Percentiles rank a stretch among this genome's conserved stretches.
These are phyloP conservation scores for Biston stratarius DNA, from an alignment of 2,888 invertebrate species.

Conservation along the genomic window DNA sequence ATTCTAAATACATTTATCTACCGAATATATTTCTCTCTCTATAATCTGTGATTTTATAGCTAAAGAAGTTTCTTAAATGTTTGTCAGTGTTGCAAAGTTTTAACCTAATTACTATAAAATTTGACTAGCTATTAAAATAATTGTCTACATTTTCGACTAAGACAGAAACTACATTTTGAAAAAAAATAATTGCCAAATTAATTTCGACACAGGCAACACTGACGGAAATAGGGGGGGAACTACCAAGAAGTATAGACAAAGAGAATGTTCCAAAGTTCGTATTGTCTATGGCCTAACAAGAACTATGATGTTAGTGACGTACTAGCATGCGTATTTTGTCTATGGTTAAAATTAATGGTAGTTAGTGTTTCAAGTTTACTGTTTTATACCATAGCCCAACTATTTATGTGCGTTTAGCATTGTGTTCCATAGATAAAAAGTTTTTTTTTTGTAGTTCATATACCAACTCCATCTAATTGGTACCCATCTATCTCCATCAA, in stretches of 20 bases:
- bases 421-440: constrained; percentile 63
- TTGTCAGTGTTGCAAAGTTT: constrained; percentile 52
- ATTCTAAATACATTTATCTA: constrained; percentile 56
- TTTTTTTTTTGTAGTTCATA: not conserved
- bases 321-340: constrained; percentile 78
- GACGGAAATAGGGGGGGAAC: constrained; percentile 58
- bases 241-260: constrained; percentile 55
- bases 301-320: constrained; percentile 73
- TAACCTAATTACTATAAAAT: constrained; percentile 20
- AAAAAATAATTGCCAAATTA: constrained; percentile 19
- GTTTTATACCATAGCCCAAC: constrained; percentile 76
- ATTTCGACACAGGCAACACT: constrained; percentile 64
- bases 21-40: constrained; percentile 50
- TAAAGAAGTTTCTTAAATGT: constrained; percentile 25
- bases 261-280: constrained; percentile 50
- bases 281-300: constrained; percentile 63
- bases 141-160: constrained; percentile 29
- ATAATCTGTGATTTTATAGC: constrained; percentile 38
- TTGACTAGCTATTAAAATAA: constrained; percentile 30
- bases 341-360: constrained; percentile 54
- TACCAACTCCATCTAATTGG: no score
- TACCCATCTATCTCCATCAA: no score
- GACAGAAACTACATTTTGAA: constrained; percentile 26
- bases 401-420: constrained; percentile 56
- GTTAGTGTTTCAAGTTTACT: constrained; percentile 58